A percentile compares a stretch with the other conserved stretches of the same genome.
Conservation (phyloP, 2,888 invertebrate species). For the Unio pictorum region DNA sequence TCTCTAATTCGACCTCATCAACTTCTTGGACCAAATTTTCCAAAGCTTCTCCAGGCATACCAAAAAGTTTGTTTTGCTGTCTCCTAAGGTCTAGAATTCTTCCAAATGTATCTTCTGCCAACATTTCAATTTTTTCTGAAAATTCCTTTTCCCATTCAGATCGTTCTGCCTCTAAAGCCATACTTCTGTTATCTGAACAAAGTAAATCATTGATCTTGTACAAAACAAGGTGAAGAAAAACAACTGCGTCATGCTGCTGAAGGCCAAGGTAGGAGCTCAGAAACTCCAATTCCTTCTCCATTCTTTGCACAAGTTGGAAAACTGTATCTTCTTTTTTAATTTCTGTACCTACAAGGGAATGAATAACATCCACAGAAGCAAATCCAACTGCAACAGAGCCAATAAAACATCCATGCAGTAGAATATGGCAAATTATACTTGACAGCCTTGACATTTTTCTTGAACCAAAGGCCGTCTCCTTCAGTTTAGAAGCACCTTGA, state of each 20-base stretch:
- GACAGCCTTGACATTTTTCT: too few species aligned
- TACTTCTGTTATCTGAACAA: not conserved
- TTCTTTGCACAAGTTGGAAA: too few species aligned
- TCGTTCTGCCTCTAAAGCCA: not conserved
- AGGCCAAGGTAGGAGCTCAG: constrained; percentile 4
- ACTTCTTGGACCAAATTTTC: constrained; percentile 1
- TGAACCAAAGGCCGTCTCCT: too few species aligned
- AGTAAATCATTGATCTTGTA: constrained; percentile 1
- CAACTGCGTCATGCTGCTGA: not conserved
- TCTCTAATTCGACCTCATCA: too few species aligned
- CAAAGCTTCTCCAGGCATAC: not conserved
- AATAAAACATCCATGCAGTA: not conserved
- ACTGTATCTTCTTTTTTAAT: too few species aligned
- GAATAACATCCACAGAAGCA: not conserved
- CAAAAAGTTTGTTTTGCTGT: not conserved
- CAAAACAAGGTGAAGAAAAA: constrained; percentile 15
- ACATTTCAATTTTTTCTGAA: not conserved
- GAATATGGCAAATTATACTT: not conserved
- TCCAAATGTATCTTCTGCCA: constrained; percentile 7
- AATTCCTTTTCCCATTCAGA: constrained; percentile 12
- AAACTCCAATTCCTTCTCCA: constrained; percentile 3
- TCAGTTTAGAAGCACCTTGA: too few species aligned
- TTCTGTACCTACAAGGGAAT: not conserved
- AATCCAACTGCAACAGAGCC: not conserved
- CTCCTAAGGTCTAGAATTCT: constrained; percentile 1